These are phyloP conservation scores for Priocnemis perturbator DNA, from an alignment of 2,888 invertebrate genomes.

Conservation along the genomic window DNA sequence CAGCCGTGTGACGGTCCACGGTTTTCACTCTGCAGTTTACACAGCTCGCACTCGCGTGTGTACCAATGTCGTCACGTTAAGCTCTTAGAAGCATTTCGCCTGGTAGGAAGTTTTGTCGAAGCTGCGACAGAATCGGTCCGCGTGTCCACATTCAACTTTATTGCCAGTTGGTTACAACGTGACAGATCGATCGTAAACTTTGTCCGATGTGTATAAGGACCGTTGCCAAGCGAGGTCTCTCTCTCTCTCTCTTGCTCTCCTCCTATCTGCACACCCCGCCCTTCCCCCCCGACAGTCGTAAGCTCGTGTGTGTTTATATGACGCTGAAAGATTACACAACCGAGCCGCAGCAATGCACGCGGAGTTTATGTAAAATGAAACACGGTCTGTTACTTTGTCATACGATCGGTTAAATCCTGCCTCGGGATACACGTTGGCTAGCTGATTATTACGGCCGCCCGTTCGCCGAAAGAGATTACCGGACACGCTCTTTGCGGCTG, in stretches of 20 bases:
- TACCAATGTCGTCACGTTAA: conserved; percentile 47
- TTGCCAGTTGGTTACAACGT: conserved; percentile 54
- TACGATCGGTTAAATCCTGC: conserved; percentile 57
- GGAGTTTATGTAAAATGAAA: conserved; percentile 58
- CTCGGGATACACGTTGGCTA: conserved; percentile 21
- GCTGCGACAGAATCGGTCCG: conserved; percentile 49
- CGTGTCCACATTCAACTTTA: conserved; percentile 58
- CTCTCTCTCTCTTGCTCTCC: no score
- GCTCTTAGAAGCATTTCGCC: conserved; percentile 35
- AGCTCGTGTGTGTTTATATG: conserved; percentile 18
- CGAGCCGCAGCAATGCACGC: conserved; percentile 36
- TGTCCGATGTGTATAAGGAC: conserved; percentile 18
- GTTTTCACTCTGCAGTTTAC: conserved; percentile 39
- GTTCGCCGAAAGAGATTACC: conserved; percentile 50
- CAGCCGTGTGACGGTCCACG: conserved; percentile 13
- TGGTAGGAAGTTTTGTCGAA: conserved; percentile 49
- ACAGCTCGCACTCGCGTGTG: conserved; percentile 24
- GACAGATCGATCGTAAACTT: conserved; percentile 60
- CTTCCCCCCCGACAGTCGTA: conserved; percentile 5
- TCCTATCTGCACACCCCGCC: neutral
- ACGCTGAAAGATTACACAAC: conserved; percentile 45
- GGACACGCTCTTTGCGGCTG: conserved; percentile 8
- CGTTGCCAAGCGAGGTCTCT: neutral
- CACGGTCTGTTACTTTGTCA: conserved; percentile 54
- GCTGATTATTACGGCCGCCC: conserved; percentile 54